A percentile compares a stretch with the other conserved stretches of the same genome.
Conservation (phyloP, 2,888 invertebrate species). For the Nemotelus pantherinus region DNA sequence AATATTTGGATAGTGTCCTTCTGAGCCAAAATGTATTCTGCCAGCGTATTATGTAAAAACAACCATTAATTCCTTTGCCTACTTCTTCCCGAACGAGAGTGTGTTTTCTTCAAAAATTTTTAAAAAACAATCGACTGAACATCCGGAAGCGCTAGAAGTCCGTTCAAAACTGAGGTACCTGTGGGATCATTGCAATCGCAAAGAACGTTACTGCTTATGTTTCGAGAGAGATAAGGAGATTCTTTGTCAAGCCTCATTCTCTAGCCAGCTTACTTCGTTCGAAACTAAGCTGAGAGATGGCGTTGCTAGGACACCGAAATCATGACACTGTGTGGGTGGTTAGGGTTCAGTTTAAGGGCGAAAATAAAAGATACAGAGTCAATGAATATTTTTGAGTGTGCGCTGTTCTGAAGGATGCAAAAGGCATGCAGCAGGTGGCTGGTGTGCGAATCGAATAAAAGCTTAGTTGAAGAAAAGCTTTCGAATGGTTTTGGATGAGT, state of each 20-base stretch:
- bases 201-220: not conserved
- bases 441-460: conserved; percentile 13
- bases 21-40: not conserved
- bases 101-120: too few relatives aligned
- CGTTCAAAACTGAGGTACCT: conserved; percentile 17
- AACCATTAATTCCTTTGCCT: too few relatives aligned
- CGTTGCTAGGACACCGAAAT: conserved; percentile 31
- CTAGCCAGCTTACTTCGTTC: not conserved
- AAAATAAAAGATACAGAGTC: not conserved
- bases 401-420: not conserved
- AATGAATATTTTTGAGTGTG: not conserved
- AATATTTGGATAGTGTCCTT: not conserved
- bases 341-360: not conserved
- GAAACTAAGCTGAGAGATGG: conserved; percentile 24
- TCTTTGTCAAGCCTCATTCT: not conserved
- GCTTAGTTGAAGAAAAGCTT: not conserved
- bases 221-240: not conserved
- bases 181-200: not conserved
- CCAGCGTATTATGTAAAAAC: too few relatives aligned
- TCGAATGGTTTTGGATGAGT: not conserved
- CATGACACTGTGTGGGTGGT: conserved; percentile 20
- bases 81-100: too few relatives aligned
- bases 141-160: conserved; percentile 27
- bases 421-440: conserved; percentile 34
- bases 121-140: not conserved